Evolutionary conservation across 2,113 vertebrate species (phyloP).

Genomic region (Tinamus guttatus): DNA sequence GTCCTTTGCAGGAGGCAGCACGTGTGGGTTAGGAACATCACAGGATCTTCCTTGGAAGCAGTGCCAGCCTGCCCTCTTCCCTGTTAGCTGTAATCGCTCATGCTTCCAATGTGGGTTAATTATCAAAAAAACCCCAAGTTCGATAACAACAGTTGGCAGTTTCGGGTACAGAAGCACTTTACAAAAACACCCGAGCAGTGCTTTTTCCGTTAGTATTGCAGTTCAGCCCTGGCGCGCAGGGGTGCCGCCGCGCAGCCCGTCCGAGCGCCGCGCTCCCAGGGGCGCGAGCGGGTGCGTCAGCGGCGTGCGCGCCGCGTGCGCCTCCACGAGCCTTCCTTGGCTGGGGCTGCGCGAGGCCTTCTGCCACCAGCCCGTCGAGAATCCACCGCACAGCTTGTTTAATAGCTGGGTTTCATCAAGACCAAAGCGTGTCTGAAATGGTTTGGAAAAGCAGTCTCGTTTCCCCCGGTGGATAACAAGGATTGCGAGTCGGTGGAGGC

Average conservation of each 20-base stretch:
- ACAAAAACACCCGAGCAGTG: accelerated
- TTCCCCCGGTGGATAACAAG: accelerated
- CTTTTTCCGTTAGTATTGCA: background rate
- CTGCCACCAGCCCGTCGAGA: background rate
- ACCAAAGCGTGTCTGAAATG: background rate
- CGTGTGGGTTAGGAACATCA: background rate
- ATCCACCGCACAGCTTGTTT: accelerated
- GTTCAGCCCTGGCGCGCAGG: background rate
- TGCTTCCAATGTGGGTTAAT: background rate
- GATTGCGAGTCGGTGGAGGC: accelerated
- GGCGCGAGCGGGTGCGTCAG: too few species aligned
- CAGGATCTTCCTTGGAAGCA: too few species aligned
- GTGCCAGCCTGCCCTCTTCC: accelerated
- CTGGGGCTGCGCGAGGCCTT: accelerated
- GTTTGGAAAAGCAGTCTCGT: background rate
- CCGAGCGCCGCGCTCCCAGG: too few species aligned
- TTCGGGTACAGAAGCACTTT: background rate
- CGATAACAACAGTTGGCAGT: accelerated
- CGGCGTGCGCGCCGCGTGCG: too few species aligned
- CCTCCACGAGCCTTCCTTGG: accelerated
- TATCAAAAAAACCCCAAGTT: accelerated
- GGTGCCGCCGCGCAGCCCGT: too few species aligned
- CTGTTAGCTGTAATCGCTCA: background rate
- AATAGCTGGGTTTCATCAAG: background rate
- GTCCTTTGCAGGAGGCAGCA: accelerated